Percentiles rank a stretch among this genome's conserved stretches.
Conservation (phyloP, 2,113 vertebrate genomes). For the Otolemur garnettii region DNA sequence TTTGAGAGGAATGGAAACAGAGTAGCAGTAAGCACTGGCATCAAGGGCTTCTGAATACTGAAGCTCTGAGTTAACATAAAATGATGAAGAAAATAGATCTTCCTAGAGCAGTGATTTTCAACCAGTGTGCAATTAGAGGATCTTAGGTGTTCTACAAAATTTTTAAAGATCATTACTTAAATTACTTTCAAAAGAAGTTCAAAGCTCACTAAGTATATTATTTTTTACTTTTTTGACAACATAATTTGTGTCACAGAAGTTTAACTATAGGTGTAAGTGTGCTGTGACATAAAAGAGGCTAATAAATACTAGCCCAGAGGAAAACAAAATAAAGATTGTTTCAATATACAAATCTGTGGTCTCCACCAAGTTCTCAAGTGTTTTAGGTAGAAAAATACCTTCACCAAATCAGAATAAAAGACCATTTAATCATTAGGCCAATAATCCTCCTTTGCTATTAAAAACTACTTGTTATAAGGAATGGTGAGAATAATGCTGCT, state of each 20-base stretch:
- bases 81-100: neutral
- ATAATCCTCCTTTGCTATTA: neutral
- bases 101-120: neutral
- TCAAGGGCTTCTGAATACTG: neutral
- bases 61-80: neutral
- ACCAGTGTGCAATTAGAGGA: too few relatives aligned
- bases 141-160: too few relatives aligned
- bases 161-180: too few relatives aligned
- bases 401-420: neutral
- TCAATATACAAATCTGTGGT: neutral
- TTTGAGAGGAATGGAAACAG: neutral
- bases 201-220: too few relatives aligned
- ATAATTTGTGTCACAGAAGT: too few relatives aligned
- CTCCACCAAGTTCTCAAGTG: neutral
- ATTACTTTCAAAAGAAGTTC: too few relatives aligned
- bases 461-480: neutral
- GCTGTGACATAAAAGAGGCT: too few relatives aligned
- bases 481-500: neutral
- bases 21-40: neutral
- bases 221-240: too few relatives aligned
- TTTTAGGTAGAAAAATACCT: constrained; percentile 1
- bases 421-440: neutral
- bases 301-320: too few relatives aligned
- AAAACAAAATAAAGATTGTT: neutral
- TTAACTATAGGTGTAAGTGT: too few relatives aligned